Conservation (phyloP, 2,888 invertebrate species). For the Parnassius smintheus region DNA sequence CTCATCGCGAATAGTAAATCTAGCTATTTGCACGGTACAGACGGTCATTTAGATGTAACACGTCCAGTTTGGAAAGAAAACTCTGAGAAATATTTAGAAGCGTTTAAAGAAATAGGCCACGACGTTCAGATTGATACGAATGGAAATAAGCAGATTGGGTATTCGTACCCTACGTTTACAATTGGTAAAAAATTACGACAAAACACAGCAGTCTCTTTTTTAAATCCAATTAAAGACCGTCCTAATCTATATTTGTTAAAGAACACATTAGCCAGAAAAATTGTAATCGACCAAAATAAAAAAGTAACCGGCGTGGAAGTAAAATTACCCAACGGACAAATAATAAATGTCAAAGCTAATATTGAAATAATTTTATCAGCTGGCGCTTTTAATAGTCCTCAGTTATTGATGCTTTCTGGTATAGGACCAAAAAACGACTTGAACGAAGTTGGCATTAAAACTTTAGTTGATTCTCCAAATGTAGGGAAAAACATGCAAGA, state of each 20-base stretch:
- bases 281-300: slow-evolving; percentile 37
- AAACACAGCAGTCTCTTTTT: slow-evolving; percentile 43
- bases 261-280: slow-evolving; percentile 36
- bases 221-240: slow-evolving; percentile 35
- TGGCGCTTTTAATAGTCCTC: slow-evolving; percentile 46
- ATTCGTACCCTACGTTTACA: slow-evolving; percentile 46
- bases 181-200: slow-evolving; percentile 58
- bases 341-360: slow-evolving; percentile 34
- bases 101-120: slow-evolving; percentile 48
- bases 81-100: slow-evolving; percentile 53
- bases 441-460: slow-evolving; percentile 35
- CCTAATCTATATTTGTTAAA: slow-evolving; percentile 76
- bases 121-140: slow-evolving; percentile 45
- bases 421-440: slow-evolving; percentile 47
- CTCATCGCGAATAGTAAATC: slow-evolving; percentile 44
- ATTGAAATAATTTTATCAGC: slow-evolving; percentile 49
- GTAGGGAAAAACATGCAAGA: slow-evolving; percentile 48
- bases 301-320: slow-evolving; percentile 38
- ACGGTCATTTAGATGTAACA: slow-evolving; percentile 46
- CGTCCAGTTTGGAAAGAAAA: slow-evolving; percentile 50
- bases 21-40: slow-evolving; percentile 45
- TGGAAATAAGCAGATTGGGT: slow-evolving; percentile 48
- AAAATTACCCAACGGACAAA: slow-evolving; percentile 15
- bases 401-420: slow-evolving; percentile 51
- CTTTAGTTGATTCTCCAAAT: slow-evolving; percentile 40